These are phyloP conservation scores for Polyergus mexicanus DNA, from an alignment of 1,140 invertebrate species.

Conservation along the genomic window DNA sequence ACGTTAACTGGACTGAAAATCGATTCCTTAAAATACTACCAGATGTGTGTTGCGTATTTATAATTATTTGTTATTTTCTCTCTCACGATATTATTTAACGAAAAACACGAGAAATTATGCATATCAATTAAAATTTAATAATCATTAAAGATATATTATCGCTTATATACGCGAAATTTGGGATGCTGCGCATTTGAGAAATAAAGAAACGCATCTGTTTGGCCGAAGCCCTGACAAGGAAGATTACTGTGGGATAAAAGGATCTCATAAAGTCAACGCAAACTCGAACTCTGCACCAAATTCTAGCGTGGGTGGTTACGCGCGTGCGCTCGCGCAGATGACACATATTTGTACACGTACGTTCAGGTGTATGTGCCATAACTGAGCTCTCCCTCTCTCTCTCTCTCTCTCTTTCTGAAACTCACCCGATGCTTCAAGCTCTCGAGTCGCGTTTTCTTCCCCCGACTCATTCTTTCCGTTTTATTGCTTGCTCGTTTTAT, in stretches of 20 bases:
- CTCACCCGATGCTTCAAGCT: slow-evolving; percentile 60
- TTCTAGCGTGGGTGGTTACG: background rate
- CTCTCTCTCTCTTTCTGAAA: slow-evolving; percentile 48
- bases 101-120: background rate
- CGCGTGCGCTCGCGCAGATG: slow-evolving; percentile 9
- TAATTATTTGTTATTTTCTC: background rate
- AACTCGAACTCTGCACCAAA: slow-evolving; percentile 38
- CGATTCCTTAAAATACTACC: slow-evolving; percentile 13
- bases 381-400: slow-evolving; percentile 38
- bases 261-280: slow-evolving; percentile 66
- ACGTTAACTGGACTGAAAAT: slow-evolving; percentile 36
- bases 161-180: background rate
- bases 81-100: background rate
- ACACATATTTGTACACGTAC: slow-evolving; percentile 40
- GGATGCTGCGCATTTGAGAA: slow-evolving; percentile 28
- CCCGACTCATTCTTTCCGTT: slow-evolving; percentile 43
- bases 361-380: slow-evolving; percentile 60
- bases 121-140: background rate
- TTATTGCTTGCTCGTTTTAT: slow-evolving; percentile 25
- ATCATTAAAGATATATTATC: background rate
- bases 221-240: slow-evolving; percentile 33
- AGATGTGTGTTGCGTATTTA: background rate
- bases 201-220: slow-evolving; percentile 52
- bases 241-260: slow-evolving; percentile 66
- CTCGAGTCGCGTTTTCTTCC: slow-evolving; percentile 63